A percentile compares a stretch with the other conserved stretches of the same genome.
Evolutionary conservation across 2,797 vertebrate genomes (phyloP).

Genomic region (Notoglanidium macrostoma): DNA sequence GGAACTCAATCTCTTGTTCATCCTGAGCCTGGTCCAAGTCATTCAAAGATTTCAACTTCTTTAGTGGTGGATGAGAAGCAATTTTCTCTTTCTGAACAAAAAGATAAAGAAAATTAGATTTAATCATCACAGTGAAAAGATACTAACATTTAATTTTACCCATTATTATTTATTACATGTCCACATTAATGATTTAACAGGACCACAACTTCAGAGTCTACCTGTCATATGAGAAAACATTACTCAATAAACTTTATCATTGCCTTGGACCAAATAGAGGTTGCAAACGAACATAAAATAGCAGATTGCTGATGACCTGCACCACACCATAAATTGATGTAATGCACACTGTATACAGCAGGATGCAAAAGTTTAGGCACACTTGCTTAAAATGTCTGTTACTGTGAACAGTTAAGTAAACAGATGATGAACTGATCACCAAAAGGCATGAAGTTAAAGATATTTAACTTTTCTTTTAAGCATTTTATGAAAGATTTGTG

Average conservation of each 20-base stretch:
- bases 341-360: neutral
- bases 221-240: neutral
- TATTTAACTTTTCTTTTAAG: no score
- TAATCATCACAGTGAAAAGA: neutral
- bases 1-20: constrained; percentile 96
- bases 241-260: neutral
- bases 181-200: neutral
- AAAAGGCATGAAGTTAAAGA: no score
- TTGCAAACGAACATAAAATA: neutral
- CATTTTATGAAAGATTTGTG: no score
- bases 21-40: constrained; percentile 96
- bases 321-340: neutral
- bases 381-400: no score
- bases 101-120: neutral
- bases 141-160: neutral
- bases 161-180: neutral
- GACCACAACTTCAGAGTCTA: neutral
- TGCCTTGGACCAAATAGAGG: neutral
- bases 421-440: no score
- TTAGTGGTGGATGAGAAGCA: constrained; percentile 89
- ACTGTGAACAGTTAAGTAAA: no score
- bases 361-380: no score
- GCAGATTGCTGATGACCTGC: neutral
- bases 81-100: constrained; percentile 90
- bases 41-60: constrained; percentile 96